These are phyloP conservation scores for Cephonodes hylas DNA, from an alignment of 2,888 invertebrate species.

Conservation along the genomic window DNA sequence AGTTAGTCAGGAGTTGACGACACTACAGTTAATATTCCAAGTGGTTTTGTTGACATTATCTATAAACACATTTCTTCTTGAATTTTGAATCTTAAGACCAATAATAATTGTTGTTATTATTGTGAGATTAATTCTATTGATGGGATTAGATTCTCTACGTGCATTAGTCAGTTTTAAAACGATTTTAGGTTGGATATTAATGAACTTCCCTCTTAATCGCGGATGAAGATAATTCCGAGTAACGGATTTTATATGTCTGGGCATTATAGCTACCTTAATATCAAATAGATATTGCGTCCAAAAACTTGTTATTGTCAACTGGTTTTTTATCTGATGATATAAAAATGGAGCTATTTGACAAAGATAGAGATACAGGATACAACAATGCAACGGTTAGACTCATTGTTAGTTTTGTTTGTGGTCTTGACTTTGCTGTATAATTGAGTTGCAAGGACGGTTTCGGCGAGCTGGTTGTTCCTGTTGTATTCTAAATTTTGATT, in stretches of 20 bases:
- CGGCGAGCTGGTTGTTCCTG: too few species aligned
- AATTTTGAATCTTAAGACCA: not conserved
- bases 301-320: not conserved
- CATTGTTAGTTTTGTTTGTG: not conserved
- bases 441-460: too few species aligned
- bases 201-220: too few species aligned
- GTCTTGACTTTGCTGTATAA: not conserved
- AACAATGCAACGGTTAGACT: not conserved
- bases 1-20: constrained; percentile 16
- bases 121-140: too few species aligned
- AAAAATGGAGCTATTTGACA: not conserved
- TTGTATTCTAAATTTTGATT: too few species aligned
- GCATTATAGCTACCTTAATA: too few species aligned
- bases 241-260: too few species aligned
- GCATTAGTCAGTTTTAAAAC: too few species aligned
- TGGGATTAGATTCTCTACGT: too few species aligned
- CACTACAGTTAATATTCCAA: not conserved
- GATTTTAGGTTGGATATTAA: too few species aligned
- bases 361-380: not conserved
- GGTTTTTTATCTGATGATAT: not conserved
- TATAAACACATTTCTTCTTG: not conserved
- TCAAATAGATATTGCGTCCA: too few species aligned
- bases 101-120: not conserved
- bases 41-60: not conserved
- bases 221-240: too few species aligned